Percentiles rank a stretch among this genome's conserved stretches.
These are phyloP conservation scores for Ascidia mentula DNA, from an alignment of 23 tunicate genomes.

Conservation along the genomic window DNA sequence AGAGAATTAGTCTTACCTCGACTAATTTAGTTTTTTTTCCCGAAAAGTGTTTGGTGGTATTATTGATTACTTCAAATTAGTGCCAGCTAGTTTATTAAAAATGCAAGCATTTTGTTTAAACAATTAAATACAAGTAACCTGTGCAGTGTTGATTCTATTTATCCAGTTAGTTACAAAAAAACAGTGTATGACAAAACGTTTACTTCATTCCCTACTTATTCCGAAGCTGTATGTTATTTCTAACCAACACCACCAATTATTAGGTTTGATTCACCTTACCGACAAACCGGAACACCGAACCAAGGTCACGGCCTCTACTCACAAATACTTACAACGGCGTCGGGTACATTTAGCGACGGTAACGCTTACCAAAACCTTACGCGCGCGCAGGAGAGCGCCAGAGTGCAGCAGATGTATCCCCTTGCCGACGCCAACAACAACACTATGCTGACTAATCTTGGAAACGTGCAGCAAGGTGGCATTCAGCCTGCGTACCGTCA, in stretches of 20 bases:
- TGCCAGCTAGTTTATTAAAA: too few relatives aligned
- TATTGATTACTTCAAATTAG: too few relatives aligned
- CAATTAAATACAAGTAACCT: too few relatives aligned
- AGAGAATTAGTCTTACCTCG: too few relatives aligned
- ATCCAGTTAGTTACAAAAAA: too few relatives aligned
- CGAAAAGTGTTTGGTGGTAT: too few relatives aligned
- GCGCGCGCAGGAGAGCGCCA: neutral
- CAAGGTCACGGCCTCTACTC: neutral
- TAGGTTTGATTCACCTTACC: neutral
- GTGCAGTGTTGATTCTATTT: too few relatives aligned
- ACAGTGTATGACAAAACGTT: too few relatives aligned
- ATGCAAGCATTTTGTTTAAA: too few relatives aligned
- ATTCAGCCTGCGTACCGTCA: neutral
- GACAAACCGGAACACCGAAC: neutral
- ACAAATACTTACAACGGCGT: neutral
- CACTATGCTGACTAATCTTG: neutral
- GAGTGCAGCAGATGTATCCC: constrained; percentile 20
- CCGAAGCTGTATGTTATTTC: too few relatives aligned
- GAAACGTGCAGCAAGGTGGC: neutral
- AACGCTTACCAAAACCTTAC: neutral
- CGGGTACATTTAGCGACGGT: neutral
- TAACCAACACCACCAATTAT: neutral
- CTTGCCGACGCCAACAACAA: constrained; percentile 17
- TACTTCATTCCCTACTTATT: too few relatives aligned
- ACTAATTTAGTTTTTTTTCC: too few relatives aligned